Percentiles rank a stretch among this genome's conserved stretches.
Evolutionary conservation across 2,888 invertebrate genomes (phyloP).

Genomic region (Synanthedon vespiformis): DNA sequence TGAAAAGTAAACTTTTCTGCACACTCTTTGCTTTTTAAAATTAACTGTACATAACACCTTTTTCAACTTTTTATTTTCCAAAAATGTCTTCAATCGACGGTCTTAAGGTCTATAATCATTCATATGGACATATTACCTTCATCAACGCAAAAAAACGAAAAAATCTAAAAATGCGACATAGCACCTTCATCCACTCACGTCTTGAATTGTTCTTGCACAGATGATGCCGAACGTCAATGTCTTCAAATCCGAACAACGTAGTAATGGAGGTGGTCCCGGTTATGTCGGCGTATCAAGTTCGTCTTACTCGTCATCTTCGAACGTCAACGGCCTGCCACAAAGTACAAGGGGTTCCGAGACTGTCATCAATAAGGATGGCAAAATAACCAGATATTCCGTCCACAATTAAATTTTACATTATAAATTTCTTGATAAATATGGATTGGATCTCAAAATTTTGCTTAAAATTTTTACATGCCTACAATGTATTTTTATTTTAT

Average conservation of each 20-base stretch:
- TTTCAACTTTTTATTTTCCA: too few species aligned
- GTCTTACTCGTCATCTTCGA: slow-evolving; percentile 70
- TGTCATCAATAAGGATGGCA: slow-evolving; percentile 80
- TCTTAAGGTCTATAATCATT: too few species aligned
- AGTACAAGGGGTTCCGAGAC: slow-evolving; percentile 73
- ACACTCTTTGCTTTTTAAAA: too few species aligned
- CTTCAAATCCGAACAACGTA: slow-evolving; percentile 15
- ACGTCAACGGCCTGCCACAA: slow-evolving; percentile 70
- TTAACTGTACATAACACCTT: too few species aligned
- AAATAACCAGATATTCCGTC: slow-evolving; percentile 73
- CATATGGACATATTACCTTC: too few species aligned
- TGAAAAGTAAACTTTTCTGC: too few species aligned
- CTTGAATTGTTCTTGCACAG: slow-evolving; percentile 36
- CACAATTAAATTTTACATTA: slow-evolving; percentile 20
- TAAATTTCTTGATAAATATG: neutral
- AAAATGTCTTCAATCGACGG: too few species aligned
- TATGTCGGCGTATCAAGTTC: slow-evolving; percentile 73
- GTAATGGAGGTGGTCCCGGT: slow-evolving; percentile 7
- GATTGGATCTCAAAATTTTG: neutral
- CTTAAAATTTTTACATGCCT: neutral
- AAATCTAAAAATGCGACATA: too few species aligned
- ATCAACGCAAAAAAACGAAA: too few species aligned
- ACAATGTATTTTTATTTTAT: neutral
- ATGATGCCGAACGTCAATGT: slow-evolving; percentile 57
- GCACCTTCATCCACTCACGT: too few species aligned